These are phyloP conservation scores for Crossoptilon crossoptilon DNA, from an alignment of 2,797 vertebrate genomes.

Conservation along the genomic window DNA sequence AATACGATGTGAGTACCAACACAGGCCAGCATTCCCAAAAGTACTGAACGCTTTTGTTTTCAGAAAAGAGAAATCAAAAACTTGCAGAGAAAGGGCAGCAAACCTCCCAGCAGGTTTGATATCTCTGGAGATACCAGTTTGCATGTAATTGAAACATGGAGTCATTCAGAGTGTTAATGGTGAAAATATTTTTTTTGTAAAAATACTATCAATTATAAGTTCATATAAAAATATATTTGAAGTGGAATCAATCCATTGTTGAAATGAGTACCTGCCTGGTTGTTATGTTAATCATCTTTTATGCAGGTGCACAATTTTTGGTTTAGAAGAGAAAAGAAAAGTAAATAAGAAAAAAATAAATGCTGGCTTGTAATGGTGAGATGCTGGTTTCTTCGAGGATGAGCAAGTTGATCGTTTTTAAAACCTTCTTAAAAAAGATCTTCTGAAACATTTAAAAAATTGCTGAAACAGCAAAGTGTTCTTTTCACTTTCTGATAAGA, in stretches of 20 bases:
- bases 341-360: not conserved
- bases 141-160: not conserved
- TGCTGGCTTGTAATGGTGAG: not conserved
- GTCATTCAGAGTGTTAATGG: not conserved
- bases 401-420: not conserved
- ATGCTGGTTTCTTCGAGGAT: not conserved
- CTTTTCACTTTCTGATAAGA: not conserved
- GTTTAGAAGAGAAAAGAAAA: not conserved
- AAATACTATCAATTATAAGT: not conserved
- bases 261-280: not conserved
- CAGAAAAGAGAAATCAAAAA: not conserved
- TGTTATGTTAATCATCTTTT: not conserved
- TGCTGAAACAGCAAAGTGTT: accelerated
- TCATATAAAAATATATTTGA: not conserved
- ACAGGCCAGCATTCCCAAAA: not conserved
- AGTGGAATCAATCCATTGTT: not conserved
- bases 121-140: not conserved
- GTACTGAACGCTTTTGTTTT: not conserved
- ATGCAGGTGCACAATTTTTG: not conserved
- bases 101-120: not conserved
- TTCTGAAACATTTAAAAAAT: not conserved
- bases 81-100: not conserved
- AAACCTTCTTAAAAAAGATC: not conserved
- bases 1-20: not conserved
- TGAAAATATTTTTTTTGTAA: not conserved